Evolutionary conservation across 2,888 invertebrate genomes (phyloP).

Genomic region (Caenorhabditis macrosperma): DNA sequence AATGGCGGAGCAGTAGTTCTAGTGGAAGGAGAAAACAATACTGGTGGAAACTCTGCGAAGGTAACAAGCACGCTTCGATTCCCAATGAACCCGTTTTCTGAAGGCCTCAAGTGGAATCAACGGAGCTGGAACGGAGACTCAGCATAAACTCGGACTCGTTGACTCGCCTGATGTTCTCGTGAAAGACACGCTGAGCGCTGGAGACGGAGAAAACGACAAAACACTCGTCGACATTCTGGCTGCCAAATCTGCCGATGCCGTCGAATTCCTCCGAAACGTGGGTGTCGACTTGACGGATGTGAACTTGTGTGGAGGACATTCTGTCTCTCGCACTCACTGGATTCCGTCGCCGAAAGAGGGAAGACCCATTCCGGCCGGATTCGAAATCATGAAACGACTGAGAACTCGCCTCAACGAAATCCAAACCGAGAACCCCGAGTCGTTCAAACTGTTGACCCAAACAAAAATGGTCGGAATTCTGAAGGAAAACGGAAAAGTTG

Average conservation of each 20-base stretch:
- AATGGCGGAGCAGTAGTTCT: constrained; percentile 71
- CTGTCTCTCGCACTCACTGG: constrained; percentile 80
- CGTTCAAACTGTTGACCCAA: constrained; percentile 49
- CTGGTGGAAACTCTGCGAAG: constrained; percentile 80
- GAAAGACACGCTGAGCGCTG: constrained; percentile 78
- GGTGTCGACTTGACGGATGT: constrained; percentile 79
- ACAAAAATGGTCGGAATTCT: constrained; percentile 56
- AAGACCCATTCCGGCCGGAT: constrained; percentile 78
- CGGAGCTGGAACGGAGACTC: constrained; percentile 76
- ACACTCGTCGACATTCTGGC: constrained; percentile 77
- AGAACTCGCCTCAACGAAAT: constrained; percentile 65
- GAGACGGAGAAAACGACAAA: constrained; percentile 78
- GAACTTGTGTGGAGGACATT: constrained; percentile 80
- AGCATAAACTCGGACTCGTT: constrained; percentile 68
- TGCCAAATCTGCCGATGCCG: constrained; percentile 25
- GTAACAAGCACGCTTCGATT: constrained; percentile 74
- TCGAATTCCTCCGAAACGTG: constrained; percentile 33
- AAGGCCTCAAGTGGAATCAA: constrained; percentile 75
- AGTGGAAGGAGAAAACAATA: constrained; percentile 74
- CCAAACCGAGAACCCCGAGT: constrained; percentile 66
- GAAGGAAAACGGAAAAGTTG: constrained; percentile 60
- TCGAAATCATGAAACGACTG: constrained; percentile 78
- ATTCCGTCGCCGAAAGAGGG: constrained; percentile 80
- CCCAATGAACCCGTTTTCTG: background rate
- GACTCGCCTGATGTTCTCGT: constrained; percentile 74